Evolutionary conservation across 1,140 invertebrate species (phyloP), one percentile per base, ranked within the genome.

Genomic region (Brachionus koreanus): DNA sequence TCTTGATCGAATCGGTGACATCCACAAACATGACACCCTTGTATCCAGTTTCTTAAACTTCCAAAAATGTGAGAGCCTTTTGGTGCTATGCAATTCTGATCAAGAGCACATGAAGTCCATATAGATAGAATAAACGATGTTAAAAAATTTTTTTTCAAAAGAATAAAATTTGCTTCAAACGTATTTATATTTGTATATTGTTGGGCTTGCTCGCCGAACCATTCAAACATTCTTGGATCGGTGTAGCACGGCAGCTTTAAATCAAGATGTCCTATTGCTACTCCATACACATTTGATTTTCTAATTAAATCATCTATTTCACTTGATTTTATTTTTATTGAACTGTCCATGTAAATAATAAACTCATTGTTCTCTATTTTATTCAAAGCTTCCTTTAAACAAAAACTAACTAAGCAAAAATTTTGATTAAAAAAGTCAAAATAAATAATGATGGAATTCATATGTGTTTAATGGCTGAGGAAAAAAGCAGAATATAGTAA

Each of bases 1-100:
- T 43, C 74, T 76, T 76, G 74, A 35, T 76, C 74, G 43, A 35
- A 76, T 46, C 74, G 19, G 16, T 76, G 74, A 49, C 74, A 76
- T 13, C 74, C 42, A 35, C 74, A 76, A 1, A 19, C 69, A 4
- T 49, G 37, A 35, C 74, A 76, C 19, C 42, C 74, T 25, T 13
- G 23, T 19, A 46, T 29, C 42, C 74, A 46, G 49, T 76, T 43
- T 10, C 5, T 39, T 9, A 49, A 19, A 2, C 69, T 3, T 35
- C 69, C 69, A 29, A 42, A 42, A 23, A 74, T 42, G 37, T 39
- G 25, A 7, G 69, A 37, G 33, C 74, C 74, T 46, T 13, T 33
- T 1, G 74, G 74, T 3, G 74, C 74, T 52, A 76, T 76, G 46
- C 74, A 76, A 29, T 19, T 16, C 5, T 49, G 5, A 23, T 76